Evolutionary conservation across 2,888 invertebrate species (phyloP).

Genomic region (Rhorus exstirpatorius): DNA sequence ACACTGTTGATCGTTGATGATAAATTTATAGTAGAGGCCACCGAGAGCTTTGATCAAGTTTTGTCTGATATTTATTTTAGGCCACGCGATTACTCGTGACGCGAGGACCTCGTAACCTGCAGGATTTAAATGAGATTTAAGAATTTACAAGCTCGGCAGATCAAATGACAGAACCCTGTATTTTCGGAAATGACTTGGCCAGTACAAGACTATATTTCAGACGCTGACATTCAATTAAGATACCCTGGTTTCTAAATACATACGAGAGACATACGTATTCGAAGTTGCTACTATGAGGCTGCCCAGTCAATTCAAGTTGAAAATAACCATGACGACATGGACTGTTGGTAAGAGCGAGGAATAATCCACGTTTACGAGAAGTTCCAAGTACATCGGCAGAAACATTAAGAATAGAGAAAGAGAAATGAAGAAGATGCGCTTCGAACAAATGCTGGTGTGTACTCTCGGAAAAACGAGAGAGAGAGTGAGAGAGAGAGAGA

Average conservation of each 20-base stretch:
- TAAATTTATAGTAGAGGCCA: no score
- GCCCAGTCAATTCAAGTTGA: conserved; percentile 47
- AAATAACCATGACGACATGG: conserved; percentile 64
- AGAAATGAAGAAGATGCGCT: conserved; percentile 7
- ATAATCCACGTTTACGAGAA: conserved; percentile 28
- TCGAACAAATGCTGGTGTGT: not conserved
- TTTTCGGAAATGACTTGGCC: not conserved
- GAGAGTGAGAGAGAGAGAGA: conserved; percentile 1
- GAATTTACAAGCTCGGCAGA: not conserved
- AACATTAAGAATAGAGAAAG: not conserved
- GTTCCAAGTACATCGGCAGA: not conserved
- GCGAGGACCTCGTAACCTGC: no score
- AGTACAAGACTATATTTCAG: conserved; percentile 3
- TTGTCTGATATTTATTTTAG: no score
- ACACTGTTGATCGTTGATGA: no score
- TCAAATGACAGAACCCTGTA: not conserved
- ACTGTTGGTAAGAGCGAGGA: conserved; percentile 13
- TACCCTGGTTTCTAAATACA: conserved; percentile 18
- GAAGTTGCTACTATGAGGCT: conserved; percentile 22
- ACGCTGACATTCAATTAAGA: conserved; percentile 36
- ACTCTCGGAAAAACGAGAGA: not conserved
- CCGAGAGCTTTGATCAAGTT: no score
- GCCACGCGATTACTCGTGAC: no score
- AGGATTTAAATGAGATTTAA: not conserved
- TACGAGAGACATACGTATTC: conserved; percentile 8